These are phyloP conservation scores for Austrolebias charrua DNA, from an alignment of 2,797 vertebrate genomes.

Conservation along the genomic window DNA sequence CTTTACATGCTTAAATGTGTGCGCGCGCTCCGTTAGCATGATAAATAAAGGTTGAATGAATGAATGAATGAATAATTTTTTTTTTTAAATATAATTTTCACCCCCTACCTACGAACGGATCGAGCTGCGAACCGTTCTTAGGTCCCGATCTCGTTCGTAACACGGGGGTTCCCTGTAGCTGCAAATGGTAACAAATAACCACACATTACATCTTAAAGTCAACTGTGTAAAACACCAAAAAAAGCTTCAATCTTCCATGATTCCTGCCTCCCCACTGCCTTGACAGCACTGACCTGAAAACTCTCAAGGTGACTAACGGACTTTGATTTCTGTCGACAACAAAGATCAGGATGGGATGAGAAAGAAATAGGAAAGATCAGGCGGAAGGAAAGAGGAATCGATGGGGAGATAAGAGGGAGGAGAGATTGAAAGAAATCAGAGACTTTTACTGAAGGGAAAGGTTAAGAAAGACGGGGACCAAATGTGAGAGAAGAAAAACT, in stretches of 20 bases:
- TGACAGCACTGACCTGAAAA: slow-evolving; percentile 28
- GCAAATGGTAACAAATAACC: slow-evolving; percentile 1
- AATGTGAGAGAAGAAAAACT: slow-evolving; percentile 52
- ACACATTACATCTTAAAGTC: background rate
- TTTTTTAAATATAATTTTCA: no score
- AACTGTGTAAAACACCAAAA: slow-evolving; percentile 5
- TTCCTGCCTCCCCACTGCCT: slow-evolving; percentile 13
- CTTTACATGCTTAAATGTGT: no score
- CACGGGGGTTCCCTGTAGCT: no score
- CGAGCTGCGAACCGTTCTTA: no score
- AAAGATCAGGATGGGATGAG: slow-evolving; percentile 18
- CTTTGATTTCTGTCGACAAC: slow-evolving; percentile 48
- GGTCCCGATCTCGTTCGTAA: no score
- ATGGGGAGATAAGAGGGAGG: slow-evolving; percentile 23
- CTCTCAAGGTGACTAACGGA: slow-evolving; percentile 28
- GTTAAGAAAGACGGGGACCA: slow-evolving; percentile 57
- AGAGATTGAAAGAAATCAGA: slow-evolving; percentile 39
- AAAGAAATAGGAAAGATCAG: slow-evolving; percentile 20
- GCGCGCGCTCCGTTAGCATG: no score
- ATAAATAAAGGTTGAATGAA: no score
- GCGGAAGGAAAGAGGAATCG: slow-evolving; percentile 18
- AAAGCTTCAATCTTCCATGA: slow-evolving; percentile 10
- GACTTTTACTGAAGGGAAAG: slow-evolving; percentile 59
- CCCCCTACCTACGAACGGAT: no score
- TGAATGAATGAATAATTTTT: no score